Evolutionary conservation across 35 echinoderm and acorn worm species (phyloP).

Genomic region (Lytechinus variegatus): DNA sequence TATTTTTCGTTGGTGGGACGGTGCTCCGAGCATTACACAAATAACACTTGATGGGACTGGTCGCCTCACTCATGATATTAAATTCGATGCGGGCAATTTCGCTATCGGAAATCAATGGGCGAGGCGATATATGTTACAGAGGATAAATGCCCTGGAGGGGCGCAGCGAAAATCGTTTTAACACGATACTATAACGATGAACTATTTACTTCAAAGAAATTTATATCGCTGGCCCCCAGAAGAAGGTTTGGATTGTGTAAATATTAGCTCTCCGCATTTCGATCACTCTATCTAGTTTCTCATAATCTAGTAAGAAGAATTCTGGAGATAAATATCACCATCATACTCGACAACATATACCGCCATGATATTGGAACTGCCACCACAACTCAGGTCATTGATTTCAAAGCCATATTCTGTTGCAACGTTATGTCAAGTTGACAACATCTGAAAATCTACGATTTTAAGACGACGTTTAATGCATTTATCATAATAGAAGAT

Average conservation of each 20-base stretch:
- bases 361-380: background rate
- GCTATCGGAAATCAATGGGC: conserved; percentile 50
- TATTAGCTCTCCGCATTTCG: conserved; percentile 19
- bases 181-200: conserved; percentile 44
- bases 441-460: no score
- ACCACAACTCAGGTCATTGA: background rate
- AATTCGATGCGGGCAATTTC: conserved; percentile 40
- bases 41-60: conserved; percentile 40
- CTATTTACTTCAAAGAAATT: conserved; percentile 17
- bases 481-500: no score
- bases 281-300: background rate
- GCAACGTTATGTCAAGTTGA: no score
- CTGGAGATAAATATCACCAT: background rate
- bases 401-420: background rate
- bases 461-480: no score
- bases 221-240: conserved; percentile 17
- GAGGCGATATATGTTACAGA: conserved; percentile 49
- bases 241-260: conserved; percentile 14
- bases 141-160: conserved; percentile 55
- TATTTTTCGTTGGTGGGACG: conserved; percentile 20
- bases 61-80: conserved; percentile 51
- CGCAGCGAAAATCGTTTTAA: conserved; percentile 46
- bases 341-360: background rate
- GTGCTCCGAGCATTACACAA: conserved; percentile 37
- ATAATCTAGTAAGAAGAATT: background rate